These are phyloP conservation scores for Anguilla japonica DNA, from an alignment of 2,113 vertebrate genomes.

Conservation along the genomic window DNA sequence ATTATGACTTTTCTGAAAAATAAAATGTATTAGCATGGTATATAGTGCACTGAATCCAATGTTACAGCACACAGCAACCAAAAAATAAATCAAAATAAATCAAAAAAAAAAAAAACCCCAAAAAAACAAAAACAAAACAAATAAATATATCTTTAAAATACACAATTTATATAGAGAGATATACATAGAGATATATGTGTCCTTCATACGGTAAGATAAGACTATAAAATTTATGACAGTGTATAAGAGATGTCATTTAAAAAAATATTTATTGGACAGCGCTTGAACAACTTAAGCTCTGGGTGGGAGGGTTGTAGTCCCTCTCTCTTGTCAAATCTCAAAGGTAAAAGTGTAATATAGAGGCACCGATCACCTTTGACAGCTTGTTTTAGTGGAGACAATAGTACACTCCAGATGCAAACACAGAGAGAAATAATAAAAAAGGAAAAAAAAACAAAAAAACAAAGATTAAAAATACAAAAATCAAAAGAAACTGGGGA, in stretches of 20 bases:
- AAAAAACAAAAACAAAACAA: constrained; percentile 32
- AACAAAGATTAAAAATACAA: constrained; percentile 45
- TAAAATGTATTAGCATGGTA: constrained; percentile 29
- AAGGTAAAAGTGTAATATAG: constrained; percentile 8
- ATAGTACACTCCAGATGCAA: constrained; percentile 32
- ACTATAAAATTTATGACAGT: constrained; percentile 37
- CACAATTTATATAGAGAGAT: constrained; percentile 44
- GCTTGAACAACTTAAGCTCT: constrained; percentile 18
- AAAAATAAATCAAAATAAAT: constrained; percentile 13
- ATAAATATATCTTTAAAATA: constrained; percentile 55
- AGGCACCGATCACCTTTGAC: constrained; percentile 25
- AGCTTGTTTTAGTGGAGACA: constrained; percentile 14
- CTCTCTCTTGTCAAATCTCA: not conserved
- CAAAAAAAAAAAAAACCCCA: constrained; percentile 22
- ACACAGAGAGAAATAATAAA: constrained; percentile 31
- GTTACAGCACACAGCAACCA: constrained; percentile 29
- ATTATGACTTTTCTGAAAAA: constrained; percentile 24
- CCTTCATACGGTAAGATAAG: constrained; percentile 42
- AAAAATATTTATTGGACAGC: constrained; percentile 29
- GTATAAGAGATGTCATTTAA: constrained; percentile 31
- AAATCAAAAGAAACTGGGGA: constrained; percentile 42
- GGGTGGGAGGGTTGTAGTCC: not conserved
- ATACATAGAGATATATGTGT: constrained; percentile 39
- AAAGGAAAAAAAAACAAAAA: constrained; percentile 44
- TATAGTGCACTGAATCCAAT: constrained; percentile 25